A percentile compares a stretch with the other conserved stretches of the same genome.
phyloP scores from a whole-genome alignment of 2,797 vertebrate species.

The Oophaga sylvatica region DNA sequence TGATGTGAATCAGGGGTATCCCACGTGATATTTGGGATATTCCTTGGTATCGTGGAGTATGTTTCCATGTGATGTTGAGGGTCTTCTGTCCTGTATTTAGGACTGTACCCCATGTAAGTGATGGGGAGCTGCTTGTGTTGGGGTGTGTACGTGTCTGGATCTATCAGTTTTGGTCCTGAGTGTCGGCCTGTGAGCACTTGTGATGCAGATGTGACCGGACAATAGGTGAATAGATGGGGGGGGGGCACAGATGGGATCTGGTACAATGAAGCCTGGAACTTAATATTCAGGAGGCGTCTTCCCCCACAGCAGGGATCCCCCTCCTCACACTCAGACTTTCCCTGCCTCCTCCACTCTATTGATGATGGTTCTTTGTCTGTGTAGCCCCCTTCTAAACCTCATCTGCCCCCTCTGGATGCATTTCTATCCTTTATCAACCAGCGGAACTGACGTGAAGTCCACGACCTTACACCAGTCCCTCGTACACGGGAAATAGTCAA shows the following conservation, averaged over 20 bases:
- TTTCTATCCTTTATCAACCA: neutral
- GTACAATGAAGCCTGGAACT: conserved; percentile 25
- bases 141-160: neutral
- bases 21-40: too few relatives aligned
- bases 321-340: conserved; percentile 26
- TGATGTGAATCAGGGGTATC: too few relatives aligned
- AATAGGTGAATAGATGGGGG: conserved; percentile 29
- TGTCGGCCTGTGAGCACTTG: conserved; percentile 37
- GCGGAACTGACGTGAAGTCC: neutral
- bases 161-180: neutral
- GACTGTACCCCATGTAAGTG: neutral
- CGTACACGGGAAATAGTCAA: neutral
- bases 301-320: conserved; percentile 18
- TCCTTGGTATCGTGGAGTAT: neutral
- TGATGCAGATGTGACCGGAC: conserved; percentile 50
- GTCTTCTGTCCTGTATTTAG: neutral
- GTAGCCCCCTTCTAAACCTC: neutral
- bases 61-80: neutral
- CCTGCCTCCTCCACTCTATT: conserved; percentile 28
- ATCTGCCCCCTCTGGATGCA: neutral
- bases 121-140: neutral
- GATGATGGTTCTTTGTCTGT: conserved; percentile 34
- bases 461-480: neutral
- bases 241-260: conserved; percentile 39
- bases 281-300: conserved; percentile 45